Conservation (phyloP, 2,797 vertebrate genomes). For the Scolopax rusticola region DNA sequence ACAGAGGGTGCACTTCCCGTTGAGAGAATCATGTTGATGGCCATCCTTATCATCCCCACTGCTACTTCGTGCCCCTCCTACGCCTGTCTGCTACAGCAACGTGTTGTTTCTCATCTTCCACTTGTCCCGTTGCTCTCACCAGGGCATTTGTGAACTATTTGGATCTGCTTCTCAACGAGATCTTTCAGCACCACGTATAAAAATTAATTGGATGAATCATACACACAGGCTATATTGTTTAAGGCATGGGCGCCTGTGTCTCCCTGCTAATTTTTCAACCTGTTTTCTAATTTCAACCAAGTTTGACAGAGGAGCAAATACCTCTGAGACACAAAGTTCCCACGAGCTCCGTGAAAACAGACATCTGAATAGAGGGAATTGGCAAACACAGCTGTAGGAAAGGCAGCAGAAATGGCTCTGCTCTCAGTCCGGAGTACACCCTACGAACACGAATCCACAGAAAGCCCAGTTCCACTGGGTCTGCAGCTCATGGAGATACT, state of each 20-base stretch:
- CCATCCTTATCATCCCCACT: neutral
- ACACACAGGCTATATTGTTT: neutral
- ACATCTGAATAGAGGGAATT: neutral
- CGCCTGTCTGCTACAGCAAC: neutral
- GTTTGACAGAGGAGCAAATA: neutral
- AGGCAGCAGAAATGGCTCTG: neutral
- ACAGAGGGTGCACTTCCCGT: neutral
- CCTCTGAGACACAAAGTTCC: neutral
- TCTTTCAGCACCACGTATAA: constrained; percentile 51
- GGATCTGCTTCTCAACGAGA: neutral
- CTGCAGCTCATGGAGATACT: neutral
- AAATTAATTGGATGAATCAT: constrained; percentile 54
- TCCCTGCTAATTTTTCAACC: constrained; percentile 21
- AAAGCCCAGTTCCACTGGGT: neutral
- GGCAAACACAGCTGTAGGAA: neutral
- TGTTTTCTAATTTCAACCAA: constrained; percentile 8
- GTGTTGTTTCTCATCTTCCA: constrained; percentile 53
- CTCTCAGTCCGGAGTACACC: neutral
- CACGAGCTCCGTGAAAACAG: neutral
- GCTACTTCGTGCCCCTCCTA: neutral
- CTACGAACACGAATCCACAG: neutral
- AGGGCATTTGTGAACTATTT: constrained; percentile 4
- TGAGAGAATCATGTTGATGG: neutral
- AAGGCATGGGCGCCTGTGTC: neutral
- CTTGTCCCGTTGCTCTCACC: neutral